These are phyloP conservation scores for Limnodromus scolopaceus DNA, from an alignment of 2,797 vertebrate species.

Conservation along the genomic window DNA sequence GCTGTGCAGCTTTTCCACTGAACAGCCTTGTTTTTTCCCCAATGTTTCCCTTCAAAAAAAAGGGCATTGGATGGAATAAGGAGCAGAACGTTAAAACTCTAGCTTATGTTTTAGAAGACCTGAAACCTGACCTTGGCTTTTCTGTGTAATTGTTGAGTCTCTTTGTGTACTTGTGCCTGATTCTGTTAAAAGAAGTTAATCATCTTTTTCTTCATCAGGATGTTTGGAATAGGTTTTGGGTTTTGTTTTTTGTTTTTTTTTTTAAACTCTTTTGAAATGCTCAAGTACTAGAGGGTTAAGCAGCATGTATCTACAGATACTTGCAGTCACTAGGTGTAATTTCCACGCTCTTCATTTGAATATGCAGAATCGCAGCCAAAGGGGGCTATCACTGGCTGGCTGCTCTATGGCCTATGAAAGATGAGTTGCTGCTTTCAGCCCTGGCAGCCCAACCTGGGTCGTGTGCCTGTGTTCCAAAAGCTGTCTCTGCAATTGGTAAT, in stretches of 20 bases:
- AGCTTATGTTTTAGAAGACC: not conserved
- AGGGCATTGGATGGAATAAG: not conserved
- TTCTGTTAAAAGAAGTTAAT: not conserved
- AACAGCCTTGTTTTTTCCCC: not conserved
- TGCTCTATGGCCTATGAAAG: not conserved
- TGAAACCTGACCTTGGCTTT: not conserved
- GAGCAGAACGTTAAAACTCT: not conserved
- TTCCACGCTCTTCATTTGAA: not conserved
- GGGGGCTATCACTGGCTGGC: not conserved
- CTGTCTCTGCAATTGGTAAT: slow-evolving; percentile 1
- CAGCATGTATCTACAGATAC: not conserved
- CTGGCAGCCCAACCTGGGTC: not conserved
- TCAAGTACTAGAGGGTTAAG: fast-evolving
- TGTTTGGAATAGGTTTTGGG: not conserved
- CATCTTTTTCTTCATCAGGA: not conserved
- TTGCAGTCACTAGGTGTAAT: not conserved
- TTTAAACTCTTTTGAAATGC: not conserved
- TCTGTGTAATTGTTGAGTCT: not conserved
- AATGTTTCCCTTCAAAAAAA: not conserved
- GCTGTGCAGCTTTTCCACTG: not conserved
- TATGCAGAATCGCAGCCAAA: not conserved
- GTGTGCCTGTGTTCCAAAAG: not conserved
- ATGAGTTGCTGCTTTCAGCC: not conserved
- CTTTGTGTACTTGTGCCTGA: not conserved
- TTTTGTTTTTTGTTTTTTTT: too few relatives aligned